Percentiles rank a stretch among this genome's conserved stretches.
Conservation (phyloP, 2,888 invertebrate species). For the Hemaris fuciformis region DNA sequence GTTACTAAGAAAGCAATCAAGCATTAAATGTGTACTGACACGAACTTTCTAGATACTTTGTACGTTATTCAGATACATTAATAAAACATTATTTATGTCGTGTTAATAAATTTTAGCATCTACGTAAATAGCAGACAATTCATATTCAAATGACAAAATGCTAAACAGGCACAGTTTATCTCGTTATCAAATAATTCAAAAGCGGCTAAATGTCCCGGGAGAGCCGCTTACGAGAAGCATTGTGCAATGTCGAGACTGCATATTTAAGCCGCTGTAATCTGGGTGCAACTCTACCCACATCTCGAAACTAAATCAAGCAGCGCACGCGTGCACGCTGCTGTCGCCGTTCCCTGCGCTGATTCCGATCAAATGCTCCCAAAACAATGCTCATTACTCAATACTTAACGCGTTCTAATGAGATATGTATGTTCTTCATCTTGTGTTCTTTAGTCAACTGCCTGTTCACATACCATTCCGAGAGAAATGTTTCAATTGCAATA, state of each 20-base stretch:
- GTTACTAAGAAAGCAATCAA: slow-evolving; percentile 34
- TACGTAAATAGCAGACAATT: background rate
- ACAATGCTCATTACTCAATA: slow-evolving; percentile 35
- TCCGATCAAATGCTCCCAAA: slow-evolving; percentile 47
- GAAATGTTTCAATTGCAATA: background rate
- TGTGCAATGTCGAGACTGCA: slow-evolving; percentile 56
- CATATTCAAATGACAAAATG: background rate
- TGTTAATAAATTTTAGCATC: too few relatives aligned
- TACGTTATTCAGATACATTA: too few relatives aligned
- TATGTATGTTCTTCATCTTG: background rate
- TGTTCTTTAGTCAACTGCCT: background rate
- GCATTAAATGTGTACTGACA: slow-evolving; percentile 36
- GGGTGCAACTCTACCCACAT: slow-evolving; percentile 34
- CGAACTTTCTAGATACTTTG: too few relatives aligned
- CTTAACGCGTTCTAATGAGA: background rate
- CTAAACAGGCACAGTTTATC: slow-evolving; percentile 33
- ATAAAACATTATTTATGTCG: too few relatives aligned
- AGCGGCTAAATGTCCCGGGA: slow-evolving; percentile 40
- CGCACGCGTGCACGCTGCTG: slow-evolving; percentile 34
- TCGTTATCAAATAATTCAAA: slow-evolving; percentile 50
- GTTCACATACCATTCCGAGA: background rate
- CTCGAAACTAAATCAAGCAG: slow-evolving; percentile 27
- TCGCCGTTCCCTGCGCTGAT: slow-evolving; percentile 43
- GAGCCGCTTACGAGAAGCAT: slow-evolving; percentile 44
- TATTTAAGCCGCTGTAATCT: slow-evolving; percentile 53